Conservation (phyloP, 1,140 invertebrate genomes). For the Drosophila hydei region DNA sequence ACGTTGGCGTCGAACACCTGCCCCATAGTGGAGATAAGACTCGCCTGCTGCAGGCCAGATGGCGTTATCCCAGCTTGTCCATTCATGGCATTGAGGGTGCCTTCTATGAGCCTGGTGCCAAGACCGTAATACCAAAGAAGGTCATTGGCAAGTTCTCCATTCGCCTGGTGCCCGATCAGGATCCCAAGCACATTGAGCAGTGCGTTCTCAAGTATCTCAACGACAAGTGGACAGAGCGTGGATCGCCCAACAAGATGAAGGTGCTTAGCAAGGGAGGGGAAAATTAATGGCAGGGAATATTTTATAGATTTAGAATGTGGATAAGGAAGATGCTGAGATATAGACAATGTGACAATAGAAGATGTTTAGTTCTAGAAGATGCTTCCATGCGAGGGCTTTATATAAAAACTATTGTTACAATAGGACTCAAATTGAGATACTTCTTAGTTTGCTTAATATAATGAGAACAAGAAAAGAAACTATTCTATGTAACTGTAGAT, state of each 20-base stretch:
- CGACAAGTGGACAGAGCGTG: conserved; percentile 88
- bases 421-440: not conserved
- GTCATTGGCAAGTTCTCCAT: conserved; percentile 99
- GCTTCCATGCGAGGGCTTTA: too few relatives aligned
- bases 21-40: conserved; percentile 91
- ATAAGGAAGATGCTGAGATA: too few relatives aligned
- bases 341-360: too few relatives aligned
- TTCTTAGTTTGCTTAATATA: too few relatives aligned
- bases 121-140: conserved; percentile 97
- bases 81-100: conserved; percentile 95
- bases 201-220: conserved; percentile 91
- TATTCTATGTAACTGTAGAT: too few relatives aligned
- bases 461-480: too few relatives aligned
- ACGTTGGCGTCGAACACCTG: conserved; percentile 89
- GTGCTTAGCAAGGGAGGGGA: conserved; percentile 83
- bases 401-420: too few relatives aligned
- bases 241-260: conserved; percentile 94
- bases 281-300: too few relatives aligned
- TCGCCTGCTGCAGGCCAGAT: conserved; percentile 93
- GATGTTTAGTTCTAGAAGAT: too few relatives aligned
- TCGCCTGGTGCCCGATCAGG: conserved; percentile 96
- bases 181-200: conserved; percentile 90
- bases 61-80: conserved; percentile 95
- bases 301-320: too few relatives aligned
- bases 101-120: conserved; percentile 95